Conservation (phyloP, 2,113 vertebrate genomes). For the Callipepla squamata region DNA sequence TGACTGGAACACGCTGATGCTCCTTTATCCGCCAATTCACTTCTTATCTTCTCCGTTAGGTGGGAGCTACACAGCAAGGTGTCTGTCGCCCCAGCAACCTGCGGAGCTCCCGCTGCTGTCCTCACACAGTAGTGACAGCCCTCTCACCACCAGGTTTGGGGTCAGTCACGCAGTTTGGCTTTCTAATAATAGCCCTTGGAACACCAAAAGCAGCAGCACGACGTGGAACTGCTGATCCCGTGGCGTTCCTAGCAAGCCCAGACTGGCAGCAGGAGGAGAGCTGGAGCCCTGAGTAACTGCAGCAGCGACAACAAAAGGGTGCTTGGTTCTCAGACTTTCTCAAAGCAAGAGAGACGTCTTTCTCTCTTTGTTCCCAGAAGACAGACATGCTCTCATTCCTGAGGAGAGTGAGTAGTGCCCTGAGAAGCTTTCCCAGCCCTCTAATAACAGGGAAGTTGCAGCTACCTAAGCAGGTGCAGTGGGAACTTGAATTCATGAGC, state of each 20-base stretch:
- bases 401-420: background rate
- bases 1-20: background rate
- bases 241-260: background rate
- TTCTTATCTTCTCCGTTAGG: slow-evolving; percentile 33
- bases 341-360: background rate
- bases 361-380: slow-evolving; percentile 15
- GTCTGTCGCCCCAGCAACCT: background rate
- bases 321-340: background rate
- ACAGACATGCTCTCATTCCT: slow-evolving; percentile 5
- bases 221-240: background rate
- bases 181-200: background rate
- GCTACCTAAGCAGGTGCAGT: slow-evolving; percentile 26
- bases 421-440: slow-evolving; percentile 3
- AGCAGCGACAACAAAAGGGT: background rate
- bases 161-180: background rate
- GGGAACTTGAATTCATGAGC: background rate
- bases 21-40: slow-evolving; percentile 44
- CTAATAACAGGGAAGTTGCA: background rate
- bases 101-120: background rate
- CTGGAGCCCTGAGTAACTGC: background rate
- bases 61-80: background rate
- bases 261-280: background rate
- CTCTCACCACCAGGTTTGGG: background rate
- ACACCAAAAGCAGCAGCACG: background rate
- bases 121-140: background rate